Evolutionary conservation across 2,888 invertebrate genomes (phyloP).

Genomic region (Lagria hirta): DNA sequence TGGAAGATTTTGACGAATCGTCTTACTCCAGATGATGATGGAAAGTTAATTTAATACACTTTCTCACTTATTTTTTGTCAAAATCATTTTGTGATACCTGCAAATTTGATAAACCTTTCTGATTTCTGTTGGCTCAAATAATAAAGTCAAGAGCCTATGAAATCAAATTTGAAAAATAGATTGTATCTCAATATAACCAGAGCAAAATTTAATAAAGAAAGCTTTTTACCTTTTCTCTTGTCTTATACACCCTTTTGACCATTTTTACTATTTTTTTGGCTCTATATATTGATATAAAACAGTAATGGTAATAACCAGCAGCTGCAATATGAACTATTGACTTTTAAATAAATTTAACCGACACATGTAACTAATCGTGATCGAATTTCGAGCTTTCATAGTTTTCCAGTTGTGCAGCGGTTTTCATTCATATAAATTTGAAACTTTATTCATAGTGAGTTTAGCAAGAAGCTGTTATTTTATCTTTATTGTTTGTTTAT

Average conservation of each 20-base stretch:
- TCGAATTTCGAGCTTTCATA: constrained; percentile 12
- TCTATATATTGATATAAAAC: constrained; percentile 4
- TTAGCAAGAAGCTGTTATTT: too few species aligned
- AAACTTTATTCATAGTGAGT: constrained; percentile 9
- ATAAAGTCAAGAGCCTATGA: constrained; percentile 5
- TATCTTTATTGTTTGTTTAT: too few species aligned
- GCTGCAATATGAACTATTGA: not conserved
- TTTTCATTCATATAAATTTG: constrained; percentile 11
- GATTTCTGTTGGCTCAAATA: too few species aligned
- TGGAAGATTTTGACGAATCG: too few species aligned
- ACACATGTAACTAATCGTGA: constrained; percentile 10
- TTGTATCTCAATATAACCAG: constrained; percentile 7
- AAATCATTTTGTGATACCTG: too few species aligned
- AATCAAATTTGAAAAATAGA: constrained; percentile 13
- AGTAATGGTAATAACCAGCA: constrained; percentile 1
- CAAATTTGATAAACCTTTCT: too few species aligned
- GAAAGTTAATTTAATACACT: too few species aligned
- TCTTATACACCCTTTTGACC: not conserved
- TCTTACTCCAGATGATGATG: too few species aligned
- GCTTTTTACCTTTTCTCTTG: not conserved
- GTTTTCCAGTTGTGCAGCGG: constrained; percentile 4
- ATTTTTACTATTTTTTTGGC: constrained; percentile 5
- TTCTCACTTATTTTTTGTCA: too few species aligned
- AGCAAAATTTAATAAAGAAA: constrained; percentile 15
- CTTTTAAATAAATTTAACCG: constrained; percentile 1